Evolutionary conservation across 2,888 invertebrate genomes (phyloP).

Genomic region (Crocallis elinguaria): DNA sequence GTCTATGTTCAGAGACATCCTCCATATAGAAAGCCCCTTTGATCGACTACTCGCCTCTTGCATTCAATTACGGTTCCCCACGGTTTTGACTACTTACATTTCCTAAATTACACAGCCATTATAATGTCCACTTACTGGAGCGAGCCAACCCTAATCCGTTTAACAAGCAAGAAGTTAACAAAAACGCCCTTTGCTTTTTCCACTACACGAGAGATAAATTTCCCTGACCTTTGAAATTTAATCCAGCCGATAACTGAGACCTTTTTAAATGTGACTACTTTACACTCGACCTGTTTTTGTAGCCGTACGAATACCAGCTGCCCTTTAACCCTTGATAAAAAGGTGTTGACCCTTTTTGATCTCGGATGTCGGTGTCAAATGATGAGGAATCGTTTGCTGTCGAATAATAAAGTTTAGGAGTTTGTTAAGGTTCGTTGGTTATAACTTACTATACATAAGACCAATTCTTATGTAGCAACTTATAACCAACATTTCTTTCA

Average conservation of each 20-base stretch:
- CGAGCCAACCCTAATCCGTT: constrained; percentile 5
- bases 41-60: too few relatives aligned
- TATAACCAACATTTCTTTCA: too few relatives aligned
- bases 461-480: too few relatives aligned
- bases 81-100: too few relatives aligned
- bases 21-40: too few relatives aligned
- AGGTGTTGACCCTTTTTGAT: constrained; percentile 44
- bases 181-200: background rate
- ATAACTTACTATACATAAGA: too few relatives aligned
- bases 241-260: constrained; percentile 41
- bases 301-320: constrained; percentile 30
- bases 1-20: too few relatives aligned
- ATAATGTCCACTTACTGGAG: too few relatives aligned
- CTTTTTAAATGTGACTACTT: constrained; percentile 51
- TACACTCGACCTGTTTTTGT: constrained; percentile 44
- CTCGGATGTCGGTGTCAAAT: constrained; percentile 29
- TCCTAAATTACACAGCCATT: too few relatives aligned
- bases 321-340: constrained; percentile 42
- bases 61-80: too few relatives aligned
- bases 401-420: background rate
- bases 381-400: background rate
- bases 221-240: constrained; percentile 49
- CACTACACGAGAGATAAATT: constrained; percentile 27
- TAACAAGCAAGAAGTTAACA: constrained; percentile 4
- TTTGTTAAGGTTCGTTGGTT: background rate